phyloP scores from a whole-genome alignment of 2,888 invertebrate species.

The Selenia dentaria region DNA sequence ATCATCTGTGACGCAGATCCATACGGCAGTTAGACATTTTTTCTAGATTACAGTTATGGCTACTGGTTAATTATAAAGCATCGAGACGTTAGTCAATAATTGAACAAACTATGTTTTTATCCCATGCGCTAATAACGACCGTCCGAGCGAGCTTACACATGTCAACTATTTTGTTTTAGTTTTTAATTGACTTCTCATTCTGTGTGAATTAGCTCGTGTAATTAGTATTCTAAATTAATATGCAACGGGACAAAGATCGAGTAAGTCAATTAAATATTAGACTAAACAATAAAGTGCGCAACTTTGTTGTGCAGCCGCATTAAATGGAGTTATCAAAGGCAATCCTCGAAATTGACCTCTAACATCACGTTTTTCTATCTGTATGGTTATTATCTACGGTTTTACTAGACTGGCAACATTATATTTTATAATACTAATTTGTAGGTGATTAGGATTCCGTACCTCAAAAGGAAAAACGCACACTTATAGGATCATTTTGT shows the following conservation, averaged over 20 bases:
- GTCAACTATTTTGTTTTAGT: slow-evolving; percentile 21
- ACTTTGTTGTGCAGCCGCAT: too few species aligned
- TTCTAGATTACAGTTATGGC: slow-evolving; percentile 16
- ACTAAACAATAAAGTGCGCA: neutral
- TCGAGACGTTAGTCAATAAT: slow-evolving; percentile 16
- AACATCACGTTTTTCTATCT: too few species aligned
- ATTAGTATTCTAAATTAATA: slow-evolving; percentile 4
- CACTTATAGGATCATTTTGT: too few species aligned
- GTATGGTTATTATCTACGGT: slow-evolving; percentile 4
- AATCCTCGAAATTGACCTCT: slow-evolving; percentile 15
- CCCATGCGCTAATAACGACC: slow-evolving; percentile 21
- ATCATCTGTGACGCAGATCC: too few species aligned
- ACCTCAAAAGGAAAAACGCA: too few species aligned
- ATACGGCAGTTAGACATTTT: too few species aligned
- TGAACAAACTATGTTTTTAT: slow-evolving; percentile 20
- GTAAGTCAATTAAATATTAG: neutral
- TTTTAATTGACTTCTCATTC: slow-evolving; percentile 20
- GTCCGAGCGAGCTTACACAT: neutral
- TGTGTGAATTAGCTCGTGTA: neutral
- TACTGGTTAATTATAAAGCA: slow-evolving; percentile 25
- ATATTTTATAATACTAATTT: slow-evolving; percentile 5
- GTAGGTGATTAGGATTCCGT: too few species aligned
- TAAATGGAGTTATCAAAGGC: neutral
- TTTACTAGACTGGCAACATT: slow-evolving; percentile 1
- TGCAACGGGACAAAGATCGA: neutral